Evolutionary conservation across 2,888 invertebrate species (phyloP), one percentile per base, ranked within the genome.

Genomic region (Leuctra nigra): DNA sequence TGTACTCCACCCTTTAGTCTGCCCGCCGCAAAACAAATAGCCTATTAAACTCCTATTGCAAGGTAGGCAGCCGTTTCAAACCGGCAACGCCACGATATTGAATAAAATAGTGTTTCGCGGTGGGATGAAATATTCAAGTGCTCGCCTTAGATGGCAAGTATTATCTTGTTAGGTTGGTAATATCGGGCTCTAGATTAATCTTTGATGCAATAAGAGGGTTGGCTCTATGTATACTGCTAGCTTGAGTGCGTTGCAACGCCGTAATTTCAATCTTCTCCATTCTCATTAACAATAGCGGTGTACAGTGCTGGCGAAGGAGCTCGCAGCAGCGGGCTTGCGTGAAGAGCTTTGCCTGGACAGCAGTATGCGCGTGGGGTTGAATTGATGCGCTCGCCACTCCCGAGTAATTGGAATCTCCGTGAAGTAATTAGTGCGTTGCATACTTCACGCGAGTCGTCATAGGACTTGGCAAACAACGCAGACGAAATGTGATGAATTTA

Each of bases 251-350:
- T 41, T 20, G 50, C 33, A 35, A 18, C 18, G 16, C 16, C 50
- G 39, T 48, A 36, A 50, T 57, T 57, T 24, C 53, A 57, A 47
- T 57, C 20, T 54, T 53, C 36, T 35, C 57, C 14, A 47, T 47
- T 47, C 47, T 57, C 54, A 54, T 57, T 57, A 57, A 48, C 57
- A 54, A 56, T 41, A n/a, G 22, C 39, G 29, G 16, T n/a, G 44
- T 29, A 29, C 29, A 29, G 29, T 29, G n/a, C n/a, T n/a, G n/a
- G n/a, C n/a, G n/a, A 29, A 29, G 29, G 29, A 29, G 29, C 29
- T 7, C 6, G 29, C 7, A 29, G 29, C 29, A 29, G n/a, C n/a
- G n/a, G n/a, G n/a, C n/a, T n/a, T n/a, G n/a, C n/a, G n/a, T n/a
- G 11, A 29, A 11, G 11, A 29, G 29, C 29, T 7, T 7, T 6